These are phyloP conservation scores for Triops cancriformis DNA, from an alignment of 1,140 invertebrate species.

Conservation along the genomic window DNA sequence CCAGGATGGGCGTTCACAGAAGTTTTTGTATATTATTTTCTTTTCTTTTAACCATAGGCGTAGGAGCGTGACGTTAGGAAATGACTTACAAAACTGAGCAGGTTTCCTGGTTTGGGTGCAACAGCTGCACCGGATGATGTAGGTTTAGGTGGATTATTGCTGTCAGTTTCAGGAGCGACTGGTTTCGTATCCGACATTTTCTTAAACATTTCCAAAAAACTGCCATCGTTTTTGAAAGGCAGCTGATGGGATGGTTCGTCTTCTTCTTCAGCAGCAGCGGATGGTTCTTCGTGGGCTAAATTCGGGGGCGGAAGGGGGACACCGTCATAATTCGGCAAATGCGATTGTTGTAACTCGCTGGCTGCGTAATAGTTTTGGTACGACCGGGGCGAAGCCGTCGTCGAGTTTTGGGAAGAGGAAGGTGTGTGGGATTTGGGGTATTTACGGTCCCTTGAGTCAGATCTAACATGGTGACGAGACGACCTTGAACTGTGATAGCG, in stretches of 20 bases:
- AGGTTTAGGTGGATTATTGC: not conserved
- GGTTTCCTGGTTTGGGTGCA: not conserved
- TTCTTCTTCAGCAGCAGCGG: not conserved
- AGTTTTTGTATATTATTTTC: not conserved
- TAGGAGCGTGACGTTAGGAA: not conserved
- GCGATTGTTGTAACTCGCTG: not conserved
- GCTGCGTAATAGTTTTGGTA: not conserved
- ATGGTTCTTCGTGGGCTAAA: not conserved
- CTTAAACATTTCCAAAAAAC: constrained; percentile 81
- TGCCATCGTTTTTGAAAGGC: constrained; percentile 70
- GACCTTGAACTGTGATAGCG: not conserved
- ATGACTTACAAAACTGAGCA: constrained; percentile 1
- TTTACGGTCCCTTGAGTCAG: not conserved
- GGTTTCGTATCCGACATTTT: constrained; percentile 61
- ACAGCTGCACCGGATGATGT: not conserved
- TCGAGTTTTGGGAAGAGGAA: not conserved
- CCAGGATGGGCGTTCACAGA: not conserved
- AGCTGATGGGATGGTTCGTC: not conserved
- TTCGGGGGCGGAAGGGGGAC: not conserved
- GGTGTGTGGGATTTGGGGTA: not conserved
- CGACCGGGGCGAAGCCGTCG: not conserved
- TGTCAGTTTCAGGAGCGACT: not conserved
- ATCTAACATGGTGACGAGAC: not conserved
- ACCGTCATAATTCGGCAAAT: not conserved
- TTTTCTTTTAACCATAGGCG: not conserved